phyloP scores from a whole-genome alignment of 1,140 invertebrate species.

The Lucilia cuprina region DNA sequence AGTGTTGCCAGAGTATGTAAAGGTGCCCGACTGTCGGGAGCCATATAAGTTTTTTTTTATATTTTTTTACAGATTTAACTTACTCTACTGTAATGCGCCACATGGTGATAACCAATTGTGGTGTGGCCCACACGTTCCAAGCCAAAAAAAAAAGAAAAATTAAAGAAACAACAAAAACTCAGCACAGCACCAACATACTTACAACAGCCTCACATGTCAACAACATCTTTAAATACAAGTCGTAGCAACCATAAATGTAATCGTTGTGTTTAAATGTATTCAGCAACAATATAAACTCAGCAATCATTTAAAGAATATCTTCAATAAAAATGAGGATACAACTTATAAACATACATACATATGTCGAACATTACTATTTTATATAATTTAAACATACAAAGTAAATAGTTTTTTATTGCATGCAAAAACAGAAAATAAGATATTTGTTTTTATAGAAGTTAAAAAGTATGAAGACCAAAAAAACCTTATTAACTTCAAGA shows the following conservation, averaged over 20 bases:
- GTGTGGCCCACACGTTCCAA: conserved; percentile 8
- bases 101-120: conserved; percentile 17
- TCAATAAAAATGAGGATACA: not conserved
- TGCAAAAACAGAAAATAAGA: too few relatives aligned
- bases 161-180: not conserved
- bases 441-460: too few relatives aligned
- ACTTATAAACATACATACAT: too few relatives aligned
- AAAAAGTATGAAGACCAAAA: too few relatives aligned
- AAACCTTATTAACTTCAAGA: too few relatives aligned
- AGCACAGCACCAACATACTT: not conserved
- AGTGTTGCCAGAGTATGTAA: not conserved
- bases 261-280: not conserved
- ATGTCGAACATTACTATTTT: too few relatives aligned
- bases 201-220: conserved; percentile 1
- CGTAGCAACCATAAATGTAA: conserved; percentile 12
- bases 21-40: conserved; percentile 15
- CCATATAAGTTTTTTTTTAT: not conserved
- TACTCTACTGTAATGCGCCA: not conserved
- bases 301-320: not conserved
- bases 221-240: conserved; percentile 6
- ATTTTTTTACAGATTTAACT: not conserved
- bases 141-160: conserved; percentile 5
- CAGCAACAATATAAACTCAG: not conserved
- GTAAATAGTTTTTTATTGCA: too few relatives aligned
- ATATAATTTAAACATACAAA: too few relatives aligned